These are phyloP conservation scores for Parazoanthus swiftii DNA, from an alignment of 92 coral and sea anemone species.

Conservation along the genomic window DNA sequence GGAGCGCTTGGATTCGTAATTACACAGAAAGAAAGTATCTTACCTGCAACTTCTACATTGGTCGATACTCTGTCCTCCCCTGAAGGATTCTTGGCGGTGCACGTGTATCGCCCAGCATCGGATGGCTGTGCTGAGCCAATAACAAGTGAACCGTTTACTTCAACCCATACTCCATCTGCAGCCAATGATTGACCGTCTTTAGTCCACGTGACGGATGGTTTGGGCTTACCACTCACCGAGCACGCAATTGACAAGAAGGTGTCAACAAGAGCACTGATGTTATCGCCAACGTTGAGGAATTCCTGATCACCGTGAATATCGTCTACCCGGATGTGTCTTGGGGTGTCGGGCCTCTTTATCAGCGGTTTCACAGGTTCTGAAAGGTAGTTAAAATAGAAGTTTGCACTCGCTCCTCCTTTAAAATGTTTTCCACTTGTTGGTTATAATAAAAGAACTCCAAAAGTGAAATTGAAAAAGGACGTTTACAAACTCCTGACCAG, in stretches of 20 bases:
- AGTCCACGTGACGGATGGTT: constrained; percentile 62
- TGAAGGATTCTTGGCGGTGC: constrained; percentile 52
- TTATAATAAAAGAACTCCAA: too few species aligned
- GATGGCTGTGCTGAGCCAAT: background rate
- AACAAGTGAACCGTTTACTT: constrained; percentile 9
- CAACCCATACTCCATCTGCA: constrained; percentile 6
- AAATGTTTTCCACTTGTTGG: too few species aligned
- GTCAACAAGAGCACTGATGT: constrained; percentile 55
- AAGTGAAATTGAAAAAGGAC: too few species aligned
- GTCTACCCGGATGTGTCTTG: constrained; percentile 19
- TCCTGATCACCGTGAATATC: constrained; percentile 38
- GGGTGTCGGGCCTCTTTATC: constrained; percentile 11
- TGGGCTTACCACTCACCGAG: constrained; percentile 55
- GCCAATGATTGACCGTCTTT: constrained; percentile 47
- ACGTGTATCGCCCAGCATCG: background rate
- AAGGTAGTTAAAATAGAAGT: background rate
- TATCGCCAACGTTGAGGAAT: constrained; percentile 55
- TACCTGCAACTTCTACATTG: constrained; percentile 53
- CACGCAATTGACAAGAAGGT: constrained; percentile 60
- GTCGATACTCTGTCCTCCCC: constrained; percentile 68
- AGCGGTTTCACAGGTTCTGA: constrained; percentile 46
- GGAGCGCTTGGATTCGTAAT: too few species aligned
- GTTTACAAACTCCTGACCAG: too few species aligned
- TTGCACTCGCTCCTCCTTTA: background rate
- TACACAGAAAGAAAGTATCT: background rate